phyloP scores from a whole-genome alignment of 2,888 invertebrate genomes.

The Drosophila mulleri region DNA sequence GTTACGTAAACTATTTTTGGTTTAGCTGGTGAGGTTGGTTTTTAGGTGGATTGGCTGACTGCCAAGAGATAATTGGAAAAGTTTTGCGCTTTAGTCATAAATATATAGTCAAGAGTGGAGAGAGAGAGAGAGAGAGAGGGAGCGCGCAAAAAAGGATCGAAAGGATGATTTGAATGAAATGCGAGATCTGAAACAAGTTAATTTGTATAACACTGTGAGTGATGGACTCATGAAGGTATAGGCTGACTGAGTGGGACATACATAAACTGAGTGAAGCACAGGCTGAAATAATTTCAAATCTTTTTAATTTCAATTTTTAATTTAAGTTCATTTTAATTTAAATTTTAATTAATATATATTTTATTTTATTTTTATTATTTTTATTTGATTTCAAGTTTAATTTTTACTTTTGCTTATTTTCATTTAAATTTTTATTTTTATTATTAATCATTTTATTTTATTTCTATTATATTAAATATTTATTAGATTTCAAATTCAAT shows the following conservation, averaged over 20 bases:
- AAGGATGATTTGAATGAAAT: background rate
- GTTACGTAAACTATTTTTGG: slow-evolving; percentile 36
- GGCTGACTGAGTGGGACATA: background rate
- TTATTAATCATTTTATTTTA: too few relatives aligned
- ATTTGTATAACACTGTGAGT: background rate
- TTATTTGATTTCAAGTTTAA: too few relatives aligned
- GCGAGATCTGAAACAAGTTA: background rate
- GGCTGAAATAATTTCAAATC: too few relatives aligned
- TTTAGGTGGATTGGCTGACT: slow-evolving; percentile 30
- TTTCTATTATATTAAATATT: too few relatives aligned
- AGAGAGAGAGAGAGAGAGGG: background rate
- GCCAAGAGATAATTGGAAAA: slow-evolving; percentile 58
- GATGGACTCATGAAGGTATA: background rate
- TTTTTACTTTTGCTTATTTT: too few relatives aligned
- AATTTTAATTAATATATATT: too few relatives aligned
- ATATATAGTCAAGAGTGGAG: slow-evolving; percentile 13
- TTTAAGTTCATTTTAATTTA: too few relatives aligned
- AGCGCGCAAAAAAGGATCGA: background rate
- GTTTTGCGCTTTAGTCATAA: slow-evolving; percentile 40
- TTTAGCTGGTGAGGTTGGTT: slow-evolving; percentile 4
- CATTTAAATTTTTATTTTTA: too few relatives aligned
- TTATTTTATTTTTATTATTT: too few relatives aligned
- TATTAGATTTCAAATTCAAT: too few relatives aligned
- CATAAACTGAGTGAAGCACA: background rate
- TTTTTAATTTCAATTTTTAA: too few relatives aligned